Base-by-base conservation (phyloP, 2,113 vertebrate genomes). In the Halcyon senegalensis region DNA sequence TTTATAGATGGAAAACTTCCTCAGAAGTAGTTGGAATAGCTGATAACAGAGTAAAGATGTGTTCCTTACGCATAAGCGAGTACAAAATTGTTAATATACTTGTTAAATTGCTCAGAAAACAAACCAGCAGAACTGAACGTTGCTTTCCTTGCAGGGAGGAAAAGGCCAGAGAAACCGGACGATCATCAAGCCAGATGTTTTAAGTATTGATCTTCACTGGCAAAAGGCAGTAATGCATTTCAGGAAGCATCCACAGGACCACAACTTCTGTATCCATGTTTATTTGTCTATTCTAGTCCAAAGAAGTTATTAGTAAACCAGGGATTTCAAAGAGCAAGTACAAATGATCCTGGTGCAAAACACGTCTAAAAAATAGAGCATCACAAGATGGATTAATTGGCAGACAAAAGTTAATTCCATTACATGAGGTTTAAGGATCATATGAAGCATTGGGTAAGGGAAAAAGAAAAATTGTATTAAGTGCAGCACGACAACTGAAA, bases 1-100 rank as follows among this genome's bases (percentile, higher is more conserved):
- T 91, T 91, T 87, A 19, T 7, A 90, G 82, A 86, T 41, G n/a
- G 67, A 84, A 92, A 84, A 63, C 60, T 78, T 96, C 83, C 89
- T 77, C 79, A 81, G 64, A 92, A 90, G 80, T 50, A 78, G 87
- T 1, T 86, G 75, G 50, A 92, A 69, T 69, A 86, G 44, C 37
- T 86, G 83, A 58, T 33, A 95, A 77, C 33, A 85, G 58, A 74
- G 59, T 86, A 95, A 83, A 80, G 15, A 5, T 1, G 21, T 37
- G 41, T 46, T 95, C 27, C 33, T 86, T 62, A 48, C 1, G 1
- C 24, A 35, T 27, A 66, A 85, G 6, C 1, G 12, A 84, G 58
- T 64, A 77, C 55, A 90, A 77, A 92, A 58, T 13, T 14, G 60
- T 31, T 44, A 88, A 77, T 69, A 2, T 30, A 76, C 53, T 69